phyloP scores from a whole-genome alignment of 2,888 invertebrate species.

The Artemia sinica region DNA sequence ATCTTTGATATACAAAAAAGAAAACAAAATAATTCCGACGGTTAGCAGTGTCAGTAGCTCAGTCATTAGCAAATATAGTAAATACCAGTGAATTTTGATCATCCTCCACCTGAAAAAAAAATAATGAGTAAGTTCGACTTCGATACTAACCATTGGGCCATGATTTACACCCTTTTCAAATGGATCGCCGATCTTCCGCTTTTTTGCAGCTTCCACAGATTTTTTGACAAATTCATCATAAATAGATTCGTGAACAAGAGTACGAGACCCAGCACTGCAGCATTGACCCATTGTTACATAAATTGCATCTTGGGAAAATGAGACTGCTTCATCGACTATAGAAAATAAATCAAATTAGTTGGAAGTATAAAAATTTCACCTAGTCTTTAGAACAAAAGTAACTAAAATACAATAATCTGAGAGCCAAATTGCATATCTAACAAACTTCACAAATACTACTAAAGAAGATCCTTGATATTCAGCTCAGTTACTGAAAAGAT shows the following conservation, averaged over 20 bases:
- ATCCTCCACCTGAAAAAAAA: background rate
- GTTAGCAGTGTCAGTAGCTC: conserved; percentile 5
- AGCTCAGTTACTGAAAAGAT: no score
- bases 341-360: conserved; percentile 21
- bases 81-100: background rate
- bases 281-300: conserved; percentile 61
- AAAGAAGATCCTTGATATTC: no score
- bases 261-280: conserved; percentile 71
- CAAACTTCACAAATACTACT: background rate
- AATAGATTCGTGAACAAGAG: conserved; percentile 68
- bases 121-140: background rate
- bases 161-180: conserved; percentile 48
- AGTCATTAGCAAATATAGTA: background rate
- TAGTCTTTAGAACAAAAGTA: background rate
- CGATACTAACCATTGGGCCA: conserved; percentile 55
- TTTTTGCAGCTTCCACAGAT: conserved; percentile 48
- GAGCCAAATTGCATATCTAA: background rate
- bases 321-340: conserved; percentile 33
- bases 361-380: conserved; percentile 3
- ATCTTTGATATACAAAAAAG: no score
- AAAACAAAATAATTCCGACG: no score
- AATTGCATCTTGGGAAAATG: conserved; percentile 45
- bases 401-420: background rate
- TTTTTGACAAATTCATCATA: conserved; percentile 68
- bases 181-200: conserved; percentile 61